Evolutionary conservation across 2,797 vertebrate genomes (phyloP), one percentile per base, ranked within the genome.

Genomic region (Oreochromis grahami): DNA sequence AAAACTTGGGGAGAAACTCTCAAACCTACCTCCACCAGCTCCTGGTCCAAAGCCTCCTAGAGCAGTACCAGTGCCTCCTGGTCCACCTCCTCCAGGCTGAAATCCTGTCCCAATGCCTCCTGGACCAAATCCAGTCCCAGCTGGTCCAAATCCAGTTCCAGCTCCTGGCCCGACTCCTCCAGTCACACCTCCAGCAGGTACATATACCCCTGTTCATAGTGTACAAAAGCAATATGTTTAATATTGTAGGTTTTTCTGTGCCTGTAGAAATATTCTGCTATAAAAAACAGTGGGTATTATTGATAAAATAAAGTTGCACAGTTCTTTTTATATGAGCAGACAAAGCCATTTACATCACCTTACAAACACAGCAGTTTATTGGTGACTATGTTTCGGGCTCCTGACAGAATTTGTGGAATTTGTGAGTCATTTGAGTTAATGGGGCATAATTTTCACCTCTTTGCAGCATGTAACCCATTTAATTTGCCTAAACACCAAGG

Each of bases 161-260:
- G 78, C 65, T 90, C 93, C 94, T 80, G 78, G 10, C 13, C 89
- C 91, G 17, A 90, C 89, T 81, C 91, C 94, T 43, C 84, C 84
- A 83, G 74, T 92, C 60, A 88, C 92, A 88, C 90, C 95, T 88
- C 93, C 94, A 84, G 92, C 87, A 84, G 96, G 96, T 94, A 96
- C 76, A 81, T 94, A 96, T 7, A 96, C 87, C 87, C 96, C 96
- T 97, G 79, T 58, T 55, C 45, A 51, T 13, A 1, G 29, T 74
- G 43, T 74, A 45, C 17, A 74, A 74, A 74, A 74, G 17, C 70
- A 74, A 74, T 34, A 12, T 51, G 43, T 32, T 51, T 50, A 50
- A 74, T 74, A 32, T 74, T 3, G 1, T 48, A 74, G 68, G 43
- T 5, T 74, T 50, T 50, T 74, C 26, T 50, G 26, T 50, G 70